A percentile compares a stretch with the other conserved stretches of the same genome.
Evolutionary conservation across 2,888 invertebrate species (phyloP).

Genomic region (Achlya flavicornis): DNA sequence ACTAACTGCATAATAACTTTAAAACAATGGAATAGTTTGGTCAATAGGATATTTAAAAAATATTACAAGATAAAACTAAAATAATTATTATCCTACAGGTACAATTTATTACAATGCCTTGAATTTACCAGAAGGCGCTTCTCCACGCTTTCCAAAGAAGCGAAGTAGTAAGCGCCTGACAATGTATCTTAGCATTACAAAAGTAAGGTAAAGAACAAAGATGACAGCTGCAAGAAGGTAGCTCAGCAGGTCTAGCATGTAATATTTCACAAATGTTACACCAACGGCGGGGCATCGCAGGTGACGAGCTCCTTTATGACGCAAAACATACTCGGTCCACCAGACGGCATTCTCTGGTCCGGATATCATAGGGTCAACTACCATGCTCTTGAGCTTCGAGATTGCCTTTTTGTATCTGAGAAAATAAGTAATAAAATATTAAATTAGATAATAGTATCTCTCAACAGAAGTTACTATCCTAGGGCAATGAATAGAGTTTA

Average conservation of each 20-base stretch:
- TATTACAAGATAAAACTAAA: background rate
- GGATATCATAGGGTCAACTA: slow-evolving; percentile 60
- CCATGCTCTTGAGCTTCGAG: slow-evolving; percentile 47
- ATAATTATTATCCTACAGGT: background rate
- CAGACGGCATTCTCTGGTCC: slow-evolving; percentile 77
- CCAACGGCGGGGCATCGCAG: slow-evolving; percentile 72
- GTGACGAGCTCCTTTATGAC: slow-evolving; percentile 70
- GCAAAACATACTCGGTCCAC: slow-evolving; percentile 82
- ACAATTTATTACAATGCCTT: slow-evolving; percentile 57
- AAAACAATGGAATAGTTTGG: no score
- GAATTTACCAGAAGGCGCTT: slow-evolving; percentile 55
- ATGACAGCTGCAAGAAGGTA: slow-evolving; percentile 37
- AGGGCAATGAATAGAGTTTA: no score
- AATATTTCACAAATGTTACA: slow-evolving; percentile 63
- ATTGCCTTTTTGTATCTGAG: slow-evolving; percentile 68
- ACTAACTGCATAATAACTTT: no score
- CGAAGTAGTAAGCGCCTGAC: slow-evolving; percentile 47
- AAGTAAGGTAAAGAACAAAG: slow-evolving; percentile 38
- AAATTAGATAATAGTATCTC: slow-evolving; percentile 4
- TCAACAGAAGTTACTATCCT: background rate
- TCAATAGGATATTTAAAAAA: no score
- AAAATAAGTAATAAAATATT: slow-evolving; percentile 26
- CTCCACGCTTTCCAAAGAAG: slow-evolving; percentile 31
- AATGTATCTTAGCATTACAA: slow-evolving; percentile 41
- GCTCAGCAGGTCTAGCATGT: slow-evolving; percentile 62